phyloP scores from a whole-genome alignment of 1,140 invertebrate species.

The Zeugodacus cucurbitae region DNA sequence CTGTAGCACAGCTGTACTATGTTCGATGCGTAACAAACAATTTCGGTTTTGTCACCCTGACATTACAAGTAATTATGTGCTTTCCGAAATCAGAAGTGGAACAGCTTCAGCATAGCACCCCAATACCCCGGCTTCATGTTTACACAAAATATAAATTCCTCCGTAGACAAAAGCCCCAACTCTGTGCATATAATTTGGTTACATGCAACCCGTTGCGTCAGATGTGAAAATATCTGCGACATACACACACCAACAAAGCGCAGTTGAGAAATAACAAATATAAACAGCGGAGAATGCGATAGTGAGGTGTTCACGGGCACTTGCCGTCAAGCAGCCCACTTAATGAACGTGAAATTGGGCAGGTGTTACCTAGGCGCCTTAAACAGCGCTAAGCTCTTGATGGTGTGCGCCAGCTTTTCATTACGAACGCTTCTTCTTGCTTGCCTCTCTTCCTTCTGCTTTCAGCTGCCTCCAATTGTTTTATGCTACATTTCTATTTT shows the following conservation, averaged over 20 bases:
- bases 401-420: not conserved
- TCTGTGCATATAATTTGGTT: not conserved
- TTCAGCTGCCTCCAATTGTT: not conserved
- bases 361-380: slow-evolving; percentile 49
- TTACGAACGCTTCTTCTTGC: not conserved
- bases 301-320: not conserved
- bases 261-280: not conserved
- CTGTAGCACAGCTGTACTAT: not conserved
- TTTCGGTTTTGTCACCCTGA: slow-evolving; percentile 53
- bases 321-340: slow-evolving; percentile 52
- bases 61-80: slow-evolving; percentile 40
- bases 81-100: slow-evolving; percentile 6
- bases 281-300: not conserved
- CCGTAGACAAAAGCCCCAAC: not conserved
- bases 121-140: not conserved
- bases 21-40: not conserved
- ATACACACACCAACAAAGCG: not conserved
- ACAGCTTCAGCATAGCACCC: not conserved
- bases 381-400: not conserved
- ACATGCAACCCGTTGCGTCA: slow-evolving; percentile 17
- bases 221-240: not conserved
- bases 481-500: not conserved
- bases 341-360: slow-evolving; percentile 62
- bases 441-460: too few relatives aligned
- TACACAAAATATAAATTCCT: not conserved